Conservation (phyloP, 2,797 vertebrate species). For the Sebastolobus alascanus region DNA sequence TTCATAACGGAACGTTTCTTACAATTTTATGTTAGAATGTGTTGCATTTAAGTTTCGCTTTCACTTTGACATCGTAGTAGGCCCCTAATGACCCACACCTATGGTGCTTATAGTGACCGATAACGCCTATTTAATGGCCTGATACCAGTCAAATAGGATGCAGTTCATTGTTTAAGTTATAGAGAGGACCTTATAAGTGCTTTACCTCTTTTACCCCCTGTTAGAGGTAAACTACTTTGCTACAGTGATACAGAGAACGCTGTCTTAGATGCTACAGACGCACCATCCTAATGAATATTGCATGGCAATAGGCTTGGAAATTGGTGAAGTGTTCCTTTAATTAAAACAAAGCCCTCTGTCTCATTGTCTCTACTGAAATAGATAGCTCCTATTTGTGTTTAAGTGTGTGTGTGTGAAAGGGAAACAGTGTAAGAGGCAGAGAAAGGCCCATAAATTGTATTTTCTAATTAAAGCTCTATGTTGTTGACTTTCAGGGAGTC, state of each 20-base stretch:
- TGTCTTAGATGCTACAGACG: background rate
- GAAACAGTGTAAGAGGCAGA: constrained; percentile 27
- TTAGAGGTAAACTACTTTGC: background rate
- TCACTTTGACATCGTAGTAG: too few species aligned
- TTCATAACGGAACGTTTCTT: too few species aligned
- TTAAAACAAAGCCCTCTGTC: constrained; percentile 36
- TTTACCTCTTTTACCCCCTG: background rate
- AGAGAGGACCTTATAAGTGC: background rate
- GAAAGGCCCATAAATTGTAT: constrained; percentile 42
- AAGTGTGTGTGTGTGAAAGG: constrained; percentile 3
- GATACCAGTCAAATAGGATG: too few species aligned
- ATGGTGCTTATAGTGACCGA: too few species aligned
- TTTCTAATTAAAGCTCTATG: constrained; percentile 63
- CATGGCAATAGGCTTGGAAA: constrained; percentile 10
- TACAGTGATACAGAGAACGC: background rate
- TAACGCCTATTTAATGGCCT: too few species aligned
- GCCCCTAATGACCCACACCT: too few species aligned
- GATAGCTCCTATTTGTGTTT: constrained; percentile 27
- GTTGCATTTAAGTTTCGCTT: too few species aligned
- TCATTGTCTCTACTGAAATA: constrained; percentile 31
- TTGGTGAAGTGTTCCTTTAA: constrained; percentile 37
- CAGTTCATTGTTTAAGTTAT: background rate
- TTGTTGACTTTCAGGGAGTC: constrained; percentile 59
- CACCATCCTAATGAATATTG: constrained; percentile 16
- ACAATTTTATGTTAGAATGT: too few species aligned